Percentiles rank a stretch among this genome's conserved stretches.
These are phyloP conservation scores for Danio kyathit DNA, from an alignment of 2,797 vertebrate species.

Conservation along the genomic window DNA sequence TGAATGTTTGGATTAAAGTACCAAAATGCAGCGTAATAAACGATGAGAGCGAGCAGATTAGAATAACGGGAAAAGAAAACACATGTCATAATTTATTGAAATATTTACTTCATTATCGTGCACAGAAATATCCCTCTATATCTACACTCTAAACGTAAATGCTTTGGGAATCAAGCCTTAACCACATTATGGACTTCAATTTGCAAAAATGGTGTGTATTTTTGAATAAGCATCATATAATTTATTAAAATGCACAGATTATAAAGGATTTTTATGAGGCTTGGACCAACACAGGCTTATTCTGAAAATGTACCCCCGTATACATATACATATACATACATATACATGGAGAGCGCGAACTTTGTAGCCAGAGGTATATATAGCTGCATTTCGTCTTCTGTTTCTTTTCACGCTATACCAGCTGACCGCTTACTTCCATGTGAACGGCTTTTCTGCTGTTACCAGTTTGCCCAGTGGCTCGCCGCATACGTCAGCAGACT, in stretches of 20 bases:
- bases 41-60: neutral
- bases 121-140: neutral
- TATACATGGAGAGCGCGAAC: too few relatives aligned
- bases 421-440: too few relatives aligned
- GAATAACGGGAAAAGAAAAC: neutral
- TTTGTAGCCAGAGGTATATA: too few relatives aligned
- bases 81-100: neutral
- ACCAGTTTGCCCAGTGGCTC: too few relatives aligned
- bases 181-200: neutral
- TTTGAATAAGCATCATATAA: neutral
- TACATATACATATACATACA: too few relatives aligned
- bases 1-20: constrained; percentile 1
- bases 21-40: neutral
- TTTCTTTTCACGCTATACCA: too few relatives aligned
- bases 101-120: neutral
- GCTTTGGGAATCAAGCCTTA: neutral
- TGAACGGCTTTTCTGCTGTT: too few relatives aligned
- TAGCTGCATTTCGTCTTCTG: too few relatives aligned
- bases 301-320: too few relatives aligned
- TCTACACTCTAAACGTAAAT: neutral
- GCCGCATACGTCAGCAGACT: too few relatives aligned
- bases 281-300: neutral
- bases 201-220: neutral
- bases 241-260: neutral
- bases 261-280: neutral